phyloP scores from a whole-genome alignment of 2,797 vertebrate species.

The Sebastes oblongus region DNA sequence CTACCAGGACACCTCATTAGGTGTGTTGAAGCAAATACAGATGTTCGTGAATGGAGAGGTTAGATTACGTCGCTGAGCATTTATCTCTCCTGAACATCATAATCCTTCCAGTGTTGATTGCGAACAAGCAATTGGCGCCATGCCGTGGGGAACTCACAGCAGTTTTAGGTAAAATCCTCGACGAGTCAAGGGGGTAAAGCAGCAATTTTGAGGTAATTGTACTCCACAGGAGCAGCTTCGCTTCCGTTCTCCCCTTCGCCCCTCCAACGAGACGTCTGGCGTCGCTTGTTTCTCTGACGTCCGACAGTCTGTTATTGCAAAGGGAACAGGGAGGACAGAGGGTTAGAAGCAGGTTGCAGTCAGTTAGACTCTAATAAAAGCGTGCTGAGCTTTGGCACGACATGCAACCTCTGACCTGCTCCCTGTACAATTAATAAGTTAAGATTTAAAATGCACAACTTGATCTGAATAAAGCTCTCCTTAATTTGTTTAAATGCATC shows the following conservation, averaged over 20 bases:
- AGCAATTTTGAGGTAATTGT: slow-evolving; percentile 63
- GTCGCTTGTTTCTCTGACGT: slow-evolving; percentile 53
- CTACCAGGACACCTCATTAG: slow-evolving; percentile 36
- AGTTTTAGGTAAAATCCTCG: slow-evolving; percentile 67
- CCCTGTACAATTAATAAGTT: slow-evolving; percentile 7
- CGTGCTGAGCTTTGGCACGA: slow-evolving; percentile 4
- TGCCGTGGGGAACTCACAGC: slow-evolving; percentile 62
- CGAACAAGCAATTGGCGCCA: not conserved
- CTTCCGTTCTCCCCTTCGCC: slow-evolving; percentile 34
- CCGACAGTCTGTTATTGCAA: slow-evolving; percentile 60
- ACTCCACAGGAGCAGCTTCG: slow-evolving; percentile 70
- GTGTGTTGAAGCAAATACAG: slow-evolving; percentile 32
- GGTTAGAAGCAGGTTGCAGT: slow-evolving; percentile 54
- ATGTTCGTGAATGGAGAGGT: slow-evolving; percentile 27
- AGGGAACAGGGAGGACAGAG: slow-evolving; percentile 53
- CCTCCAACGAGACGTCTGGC: slow-evolving; percentile 43
- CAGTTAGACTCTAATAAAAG: slow-evolving; percentile 38
- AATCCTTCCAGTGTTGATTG: slow-evolving; percentile 26
- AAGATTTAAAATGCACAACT: not conserved
- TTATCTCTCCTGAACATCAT: slow-evolving; percentile 8
- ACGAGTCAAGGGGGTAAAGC: slow-evolving; percentile 58
- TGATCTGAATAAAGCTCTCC: not conserved
- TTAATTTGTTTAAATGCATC: slow-evolving; percentile 43
- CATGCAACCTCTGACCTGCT: slow-evolving; percentile 33
- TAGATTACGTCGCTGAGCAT: slow-evolving; percentile 17